These are phyloP conservation scores for Falco punctatus DNA, from an alignment of 2,113 vertebrate species.

Conservation along the genomic window DNA sequence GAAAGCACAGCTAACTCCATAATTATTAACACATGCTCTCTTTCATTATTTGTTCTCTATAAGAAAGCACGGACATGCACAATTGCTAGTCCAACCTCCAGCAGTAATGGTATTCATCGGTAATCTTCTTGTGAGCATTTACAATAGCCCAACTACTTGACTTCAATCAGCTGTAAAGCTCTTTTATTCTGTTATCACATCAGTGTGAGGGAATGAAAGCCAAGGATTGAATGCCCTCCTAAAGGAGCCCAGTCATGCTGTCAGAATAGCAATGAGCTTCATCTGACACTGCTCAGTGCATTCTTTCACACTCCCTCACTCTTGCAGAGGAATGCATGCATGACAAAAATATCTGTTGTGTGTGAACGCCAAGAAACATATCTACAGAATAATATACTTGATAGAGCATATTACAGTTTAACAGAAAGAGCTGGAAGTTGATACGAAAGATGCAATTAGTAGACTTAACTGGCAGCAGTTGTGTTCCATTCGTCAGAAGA, in stretches of 20 bases:
- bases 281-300: background rate
- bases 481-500: slow-evolving; percentile 6
- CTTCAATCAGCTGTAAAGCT: slow-evolving; percentile 73
- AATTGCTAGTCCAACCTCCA: slow-evolving; percentile 46
- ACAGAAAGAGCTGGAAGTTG: background rate
- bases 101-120: slow-evolving; percentile 54
- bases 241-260: slow-evolving; percentile 25
- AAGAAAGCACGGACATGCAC: slow-evolving; percentile 15
- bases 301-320: slow-evolving; percentile 3
- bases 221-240: slow-evolving; percentile 65
- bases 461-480: slow-evolving; percentile 22
- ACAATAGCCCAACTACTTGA: slow-evolving; percentile 68
- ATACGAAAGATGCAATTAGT: slow-evolving; percentile 42
- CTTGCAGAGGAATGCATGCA: slow-evolving; percentile 25
- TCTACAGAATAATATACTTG: slow-evolving; percentile 36
- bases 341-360: slow-evolving; percentile 26
- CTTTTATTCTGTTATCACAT: slow-evolving; percentile 75
- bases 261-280: slow-evolving; percentile 66
- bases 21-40: slow-evolving; percentile 14
- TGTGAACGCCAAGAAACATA: background rate
- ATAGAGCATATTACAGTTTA: slow-evolving; percentile 9
- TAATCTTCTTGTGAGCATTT: slow-evolving; percentile 53
- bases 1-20: background rate
- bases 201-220: slow-evolving; percentile 58
- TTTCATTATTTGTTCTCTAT: slow-evolving; percentile 7